phyloP scores from a whole-genome alignment of 2,888 invertebrate species.

The Adelognathus sp. region DNA sequence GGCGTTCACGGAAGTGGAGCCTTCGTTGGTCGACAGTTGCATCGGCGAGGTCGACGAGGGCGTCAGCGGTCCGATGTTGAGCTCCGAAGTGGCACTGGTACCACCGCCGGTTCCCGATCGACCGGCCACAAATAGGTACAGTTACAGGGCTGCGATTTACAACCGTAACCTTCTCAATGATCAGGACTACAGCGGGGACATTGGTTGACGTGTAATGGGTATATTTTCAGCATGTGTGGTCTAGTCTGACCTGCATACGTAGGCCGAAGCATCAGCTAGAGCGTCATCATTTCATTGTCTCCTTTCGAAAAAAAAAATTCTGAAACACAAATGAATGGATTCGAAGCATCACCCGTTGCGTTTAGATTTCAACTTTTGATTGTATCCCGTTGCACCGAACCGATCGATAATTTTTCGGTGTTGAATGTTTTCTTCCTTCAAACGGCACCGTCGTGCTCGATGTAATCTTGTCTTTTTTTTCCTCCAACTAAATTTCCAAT shows the following conservation, averaged over 20 bases:
- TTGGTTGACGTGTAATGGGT: slow-evolving; percentile 91
- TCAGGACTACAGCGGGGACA: slow-evolving; percentile 83
- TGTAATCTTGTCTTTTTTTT: not conserved
- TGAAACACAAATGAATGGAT: slow-evolving; percentile 31
- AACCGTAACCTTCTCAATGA: slow-evolving; percentile 85
- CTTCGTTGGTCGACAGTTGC: slow-evolving; percentile 83
- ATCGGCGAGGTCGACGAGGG: slow-evolving; percentile 84
- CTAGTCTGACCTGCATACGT: slow-evolving; percentile 79
- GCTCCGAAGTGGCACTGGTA: slow-evolving; percentile 78
- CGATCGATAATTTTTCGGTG: slow-evolving; percentile 16
- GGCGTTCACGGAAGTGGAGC: slow-evolving; percentile 83
- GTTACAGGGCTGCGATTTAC: slow-evolving; percentile 87
- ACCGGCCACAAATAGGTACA: slow-evolving; percentile 86
- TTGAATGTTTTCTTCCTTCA: slow-evolving; percentile 3
- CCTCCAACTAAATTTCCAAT: slow-evolving; percentile 11
- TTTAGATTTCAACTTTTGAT: slow-evolving; percentile 4
- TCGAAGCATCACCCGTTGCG: slow-evolving; percentile 13
- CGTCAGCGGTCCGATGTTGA: slow-evolving; percentile 72
- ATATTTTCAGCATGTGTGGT: slow-evolving; percentile 92
- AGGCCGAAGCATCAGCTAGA: slow-evolving; percentile 69
- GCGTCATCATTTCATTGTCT: slow-evolving; percentile 51
- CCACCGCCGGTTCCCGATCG: slow-evolving; percentile 85
- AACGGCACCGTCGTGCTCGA: not conserved
- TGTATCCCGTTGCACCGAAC: slow-evolving; percentile 4
- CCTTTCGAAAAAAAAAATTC: slow-evolving; percentile 33